Conservation (phyloP, 2,113 vertebrate genomes). For the Microtus oregoni region DNA sequence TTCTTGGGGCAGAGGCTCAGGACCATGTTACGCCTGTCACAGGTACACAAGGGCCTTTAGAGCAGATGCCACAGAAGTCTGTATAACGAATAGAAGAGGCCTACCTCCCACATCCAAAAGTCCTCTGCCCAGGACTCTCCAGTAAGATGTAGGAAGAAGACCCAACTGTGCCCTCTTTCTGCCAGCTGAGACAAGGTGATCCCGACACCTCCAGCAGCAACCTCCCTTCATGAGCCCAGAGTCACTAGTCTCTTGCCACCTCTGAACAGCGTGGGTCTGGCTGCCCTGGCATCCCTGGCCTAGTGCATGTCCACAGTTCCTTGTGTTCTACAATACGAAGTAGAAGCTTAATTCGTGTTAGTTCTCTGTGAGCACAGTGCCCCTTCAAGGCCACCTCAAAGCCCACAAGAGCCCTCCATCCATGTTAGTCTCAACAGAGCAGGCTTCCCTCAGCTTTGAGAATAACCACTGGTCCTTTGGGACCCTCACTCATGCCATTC, state of each 20-base stretch:
- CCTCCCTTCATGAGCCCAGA: not conserved
- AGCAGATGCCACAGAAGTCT: not conserved
- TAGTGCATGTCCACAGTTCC: not conserved
- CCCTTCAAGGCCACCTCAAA: not conserved
- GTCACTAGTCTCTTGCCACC: fast-evolving
- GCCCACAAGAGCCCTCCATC: not conserved
- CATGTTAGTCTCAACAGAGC: not conserved
- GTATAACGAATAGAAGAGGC: not conserved
- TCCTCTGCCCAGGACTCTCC: not conserved
- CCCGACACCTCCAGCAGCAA: slow-evolving; percentile 1
- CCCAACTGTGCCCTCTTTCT: not conserved
- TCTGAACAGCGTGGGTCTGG: not conserved
- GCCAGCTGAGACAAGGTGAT: not conserved
- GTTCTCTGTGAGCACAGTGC: not conserved
- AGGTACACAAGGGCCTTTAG: not conserved
- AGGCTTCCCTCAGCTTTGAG: not conserved
- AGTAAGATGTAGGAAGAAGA: not conserved
- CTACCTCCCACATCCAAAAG: not conserved
- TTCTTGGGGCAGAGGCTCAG: not conserved
- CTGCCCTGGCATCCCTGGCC: not conserved
- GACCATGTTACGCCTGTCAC: not conserved
- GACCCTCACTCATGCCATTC: not conserved
- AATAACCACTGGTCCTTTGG: not conserved
- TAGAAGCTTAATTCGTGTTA: not conserved
- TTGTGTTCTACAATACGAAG: not conserved